phyloP scores from a whole-genome alignment of 2,113 vertebrate species.

The Penelope pileata region DNA sequence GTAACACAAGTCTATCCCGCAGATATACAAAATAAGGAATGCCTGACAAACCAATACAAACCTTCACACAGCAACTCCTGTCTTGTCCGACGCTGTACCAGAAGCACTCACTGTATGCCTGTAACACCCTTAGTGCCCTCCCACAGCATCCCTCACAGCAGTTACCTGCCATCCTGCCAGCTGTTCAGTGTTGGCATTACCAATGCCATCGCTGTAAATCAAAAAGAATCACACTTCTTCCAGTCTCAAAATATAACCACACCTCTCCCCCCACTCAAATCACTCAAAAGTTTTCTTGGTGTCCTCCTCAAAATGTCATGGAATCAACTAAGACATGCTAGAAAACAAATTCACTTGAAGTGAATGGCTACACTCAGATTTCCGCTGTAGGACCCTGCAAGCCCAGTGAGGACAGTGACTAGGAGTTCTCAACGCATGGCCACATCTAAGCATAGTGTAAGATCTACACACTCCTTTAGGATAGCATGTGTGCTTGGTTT shows the following conservation, averaged over 20 bases:
- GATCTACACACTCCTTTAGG: background rate
- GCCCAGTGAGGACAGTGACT: background rate
- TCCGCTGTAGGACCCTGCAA: background rate
- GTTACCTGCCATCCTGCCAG: background rate
- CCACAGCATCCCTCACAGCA: background rate
- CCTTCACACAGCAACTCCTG: background rate
- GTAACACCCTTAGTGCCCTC: background rate
- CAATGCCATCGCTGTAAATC: background rate
- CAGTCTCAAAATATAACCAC: no score
- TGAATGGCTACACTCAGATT: background rate
- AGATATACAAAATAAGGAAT: background rate
- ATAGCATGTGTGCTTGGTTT: background rate
- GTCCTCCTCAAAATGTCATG: background rate
- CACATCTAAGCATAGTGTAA: background rate
- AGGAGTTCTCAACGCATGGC: background rate
- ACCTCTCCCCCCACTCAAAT: background rate
- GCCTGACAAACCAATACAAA: background rate
- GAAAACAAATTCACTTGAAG: background rate
- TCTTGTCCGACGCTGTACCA: background rate
- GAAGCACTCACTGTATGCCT: background rate
- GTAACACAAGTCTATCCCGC: background rate
- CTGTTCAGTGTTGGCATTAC: background rate
- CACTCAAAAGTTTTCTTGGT: background rate
- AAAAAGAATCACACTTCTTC: background rate
- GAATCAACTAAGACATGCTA: background rate